These are phyloP conservation scores for Patiria pectinifera DNA, from an alignment of 53 echinoderm and acorn worm species.

Conservation along the genomic window DNA sequence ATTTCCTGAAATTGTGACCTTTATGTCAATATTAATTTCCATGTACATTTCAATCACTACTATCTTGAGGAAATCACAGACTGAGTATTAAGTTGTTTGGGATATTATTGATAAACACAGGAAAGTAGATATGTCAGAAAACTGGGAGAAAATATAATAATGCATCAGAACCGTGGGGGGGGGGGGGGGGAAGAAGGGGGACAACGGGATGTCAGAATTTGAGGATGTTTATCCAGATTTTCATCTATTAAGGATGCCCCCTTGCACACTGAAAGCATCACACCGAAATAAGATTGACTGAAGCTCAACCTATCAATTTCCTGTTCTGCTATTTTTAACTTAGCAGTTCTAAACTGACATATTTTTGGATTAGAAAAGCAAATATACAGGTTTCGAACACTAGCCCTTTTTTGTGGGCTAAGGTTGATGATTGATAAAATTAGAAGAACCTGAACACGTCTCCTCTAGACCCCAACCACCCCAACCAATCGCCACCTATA, in stretches of 20 bases:
- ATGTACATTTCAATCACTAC: neutral
- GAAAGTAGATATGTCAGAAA: neutral
- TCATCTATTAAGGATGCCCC: neutral
- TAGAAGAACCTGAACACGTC: no score
- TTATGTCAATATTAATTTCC: neutral
- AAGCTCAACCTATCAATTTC: neutral
- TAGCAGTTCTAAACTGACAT: neutral
- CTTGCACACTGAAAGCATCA: neutral
- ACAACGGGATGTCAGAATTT: neutral
- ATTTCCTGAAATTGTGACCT: neutral
- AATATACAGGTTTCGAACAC: no score
- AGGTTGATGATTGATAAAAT: no score
- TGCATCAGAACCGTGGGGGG: neutral
- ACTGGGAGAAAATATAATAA: neutral
- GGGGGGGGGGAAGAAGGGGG: neutral
- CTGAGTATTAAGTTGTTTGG: neutral
- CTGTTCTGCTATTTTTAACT: constrained; percentile 28
- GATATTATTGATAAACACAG: neutral
- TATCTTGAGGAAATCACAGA: neutral
- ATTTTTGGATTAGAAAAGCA: no score
- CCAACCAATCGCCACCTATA: no score
- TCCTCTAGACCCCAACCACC: no score
- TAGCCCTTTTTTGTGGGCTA: no score
- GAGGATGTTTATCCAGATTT: neutral
- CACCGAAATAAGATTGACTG: neutral